Conservation (phyloP, 2,113 vertebrate genomes). For the Boulengeromyrus knoepffleri region DNA sequence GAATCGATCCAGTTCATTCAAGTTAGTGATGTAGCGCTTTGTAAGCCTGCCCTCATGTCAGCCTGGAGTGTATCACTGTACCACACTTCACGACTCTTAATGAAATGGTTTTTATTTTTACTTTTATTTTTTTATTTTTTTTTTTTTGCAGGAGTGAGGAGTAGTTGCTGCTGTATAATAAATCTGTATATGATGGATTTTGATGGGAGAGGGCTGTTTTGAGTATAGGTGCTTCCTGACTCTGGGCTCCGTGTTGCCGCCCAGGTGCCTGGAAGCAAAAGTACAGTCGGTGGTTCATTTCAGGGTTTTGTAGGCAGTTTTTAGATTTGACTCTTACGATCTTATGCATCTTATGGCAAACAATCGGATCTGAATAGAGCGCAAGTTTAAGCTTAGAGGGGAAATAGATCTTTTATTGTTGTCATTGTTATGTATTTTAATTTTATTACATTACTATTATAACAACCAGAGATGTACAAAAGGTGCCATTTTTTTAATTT, state of each 20-base stretch:
- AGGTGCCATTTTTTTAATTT: constrained; percentile 24
- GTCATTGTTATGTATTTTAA: constrained; percentile 10
- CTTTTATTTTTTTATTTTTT: background rate
- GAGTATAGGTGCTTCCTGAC: background rate
- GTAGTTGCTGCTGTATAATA: constrained; percentile 15
- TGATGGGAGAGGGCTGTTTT: background rate
- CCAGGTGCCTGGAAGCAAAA: background rate
- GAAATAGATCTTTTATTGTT: constrained; percentile 8
- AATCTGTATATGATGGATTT: constrained; percentile 10
- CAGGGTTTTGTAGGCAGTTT: constrained; percentile 10
- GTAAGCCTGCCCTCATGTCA: background rate
- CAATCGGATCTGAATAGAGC: background rate
- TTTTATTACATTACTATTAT: constrained; percentile 24
- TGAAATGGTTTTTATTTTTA: background rate
- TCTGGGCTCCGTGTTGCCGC: background rate
- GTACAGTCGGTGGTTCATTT: background rate
- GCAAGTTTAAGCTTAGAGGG: background rate
- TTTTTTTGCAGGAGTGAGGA: background rate
- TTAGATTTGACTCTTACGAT: background rate
- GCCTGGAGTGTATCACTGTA: background rate
- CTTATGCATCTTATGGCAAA: background rate
- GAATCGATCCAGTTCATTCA: background rate
- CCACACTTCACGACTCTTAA: background rate
- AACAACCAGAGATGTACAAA: constrained; percentile 18
- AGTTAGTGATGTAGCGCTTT: background rate